A percentile compares a stretch with the other conserved stretches of the same genome.
phyloP scores from a whole-genome alignment of 2,797 vertebrate genomes.

The Malacoraja senta region DNA sequence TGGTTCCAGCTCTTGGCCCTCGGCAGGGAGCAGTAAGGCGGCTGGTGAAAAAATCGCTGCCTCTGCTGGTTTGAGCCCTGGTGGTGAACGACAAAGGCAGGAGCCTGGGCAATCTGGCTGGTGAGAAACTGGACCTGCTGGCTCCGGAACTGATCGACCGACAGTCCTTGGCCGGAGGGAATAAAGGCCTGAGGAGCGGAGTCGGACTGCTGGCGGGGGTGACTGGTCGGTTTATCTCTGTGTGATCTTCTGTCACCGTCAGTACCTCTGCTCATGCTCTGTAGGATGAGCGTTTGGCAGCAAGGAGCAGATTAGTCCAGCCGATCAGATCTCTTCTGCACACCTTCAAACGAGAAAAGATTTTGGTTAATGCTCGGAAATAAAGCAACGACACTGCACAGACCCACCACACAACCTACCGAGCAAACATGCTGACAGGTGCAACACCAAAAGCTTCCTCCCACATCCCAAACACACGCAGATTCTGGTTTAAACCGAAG shows the following conservation, averaged over 20 bases:
- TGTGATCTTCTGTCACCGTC: conserved; percentile 54
- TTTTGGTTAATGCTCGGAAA: not conserved
- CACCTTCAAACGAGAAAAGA: not conserved
- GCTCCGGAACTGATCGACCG: conserved; percentile 48
- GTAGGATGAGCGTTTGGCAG: not conserved
- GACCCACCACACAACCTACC: not conserved
- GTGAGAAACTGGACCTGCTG: conserved; percentile 64
- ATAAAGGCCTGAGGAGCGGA: conserved; percentile 40
- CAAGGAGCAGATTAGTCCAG: not conserved
- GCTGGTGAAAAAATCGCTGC: not conserved
- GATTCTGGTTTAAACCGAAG: no score
- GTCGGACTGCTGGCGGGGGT: conserved; percentile 41
- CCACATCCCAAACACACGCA: no score
- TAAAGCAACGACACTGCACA: no score
- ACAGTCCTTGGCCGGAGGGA: conserved; percentile 41
- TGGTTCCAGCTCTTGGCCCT: conserved; percentile 39
- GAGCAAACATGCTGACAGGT: no score
- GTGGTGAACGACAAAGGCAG: conserved; percentile 44
- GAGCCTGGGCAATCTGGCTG: conserved; percentile 54
- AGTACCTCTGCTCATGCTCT: conserved; percentile 67
- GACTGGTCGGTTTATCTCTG: conserved; percentile 26
- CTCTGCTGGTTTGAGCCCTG: not conserved
- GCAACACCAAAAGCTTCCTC: no score
- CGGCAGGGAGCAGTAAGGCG: conserved; percentile 42
- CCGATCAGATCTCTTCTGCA: not conserved